These are phyloP conservation scores for Popillia japonica DNA, from an alignment of 1,140 invertebrate genomes.

Conservation along the genomic window DNA sequence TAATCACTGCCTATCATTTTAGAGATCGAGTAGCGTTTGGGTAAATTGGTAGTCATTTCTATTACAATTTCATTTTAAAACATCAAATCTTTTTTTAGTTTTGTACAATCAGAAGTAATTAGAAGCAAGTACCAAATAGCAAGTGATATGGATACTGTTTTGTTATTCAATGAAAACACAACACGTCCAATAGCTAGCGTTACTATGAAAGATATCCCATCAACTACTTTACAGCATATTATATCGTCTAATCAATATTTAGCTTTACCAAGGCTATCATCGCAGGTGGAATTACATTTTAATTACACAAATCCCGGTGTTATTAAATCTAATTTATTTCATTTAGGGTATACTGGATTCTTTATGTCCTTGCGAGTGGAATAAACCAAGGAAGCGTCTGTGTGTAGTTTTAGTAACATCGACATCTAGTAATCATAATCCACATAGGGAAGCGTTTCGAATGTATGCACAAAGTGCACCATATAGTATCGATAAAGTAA, in stretches of 20 bases:
- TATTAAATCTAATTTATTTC: slow-evolving; percentile 31
- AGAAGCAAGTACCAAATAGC: slow-evolving; percentile 77
- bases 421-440: slow-evolving; percentile 69
- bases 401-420: slow-evolving; percentile 88
- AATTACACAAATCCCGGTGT: background rate
- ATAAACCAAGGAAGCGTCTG: slow-evolving; percentile 80
- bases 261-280: slow-evolving; percentile 87
- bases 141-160: slow-evolving; percentile 80
- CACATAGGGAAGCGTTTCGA: slow-evolving; percentile 69
- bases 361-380: slow-evolving; percentile 88
- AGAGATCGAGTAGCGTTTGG: slow-evolving; percentile 88
- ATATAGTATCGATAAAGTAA: slow-evolving; percentile 72
- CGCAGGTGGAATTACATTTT: slow-evolving; percentile 71
- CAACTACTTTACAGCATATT: slow-evolving; percentile 86
- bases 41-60: slow-evolving; percentile 59
- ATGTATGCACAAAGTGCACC: slow-evolving; percentile 73
- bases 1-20: slow-evolving; percentile 88
- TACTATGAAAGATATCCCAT: slow-evolving; percentile 88
- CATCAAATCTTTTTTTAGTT: slow-evolving; percentile 63
- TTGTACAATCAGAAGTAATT: slow-evolving; percentile 72
- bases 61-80: slow-evolving; percentile 29
- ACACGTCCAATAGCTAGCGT: slow-evolving; percentile 83
- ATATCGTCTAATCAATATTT: slow-evolving; percentile 90
- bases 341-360: slow-evolving; percentile 77
- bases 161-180: slow-evolving; percentile 91